Evolutionary conservation across 1,140 invertebrate species (phyloP).

Genomic region (Teleogryllus occipitalis): DNA sequence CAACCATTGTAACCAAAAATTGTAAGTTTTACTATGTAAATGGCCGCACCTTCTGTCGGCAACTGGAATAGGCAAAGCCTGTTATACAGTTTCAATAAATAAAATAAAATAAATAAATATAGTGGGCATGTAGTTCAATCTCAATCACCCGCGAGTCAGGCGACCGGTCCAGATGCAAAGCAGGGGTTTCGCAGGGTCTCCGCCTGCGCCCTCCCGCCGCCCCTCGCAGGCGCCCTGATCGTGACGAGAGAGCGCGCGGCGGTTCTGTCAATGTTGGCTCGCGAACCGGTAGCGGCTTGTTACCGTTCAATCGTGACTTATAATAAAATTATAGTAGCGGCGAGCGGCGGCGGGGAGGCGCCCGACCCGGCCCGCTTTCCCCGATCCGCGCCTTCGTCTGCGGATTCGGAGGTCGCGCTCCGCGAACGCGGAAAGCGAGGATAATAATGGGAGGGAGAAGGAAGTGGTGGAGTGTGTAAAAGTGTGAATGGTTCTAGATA

Average conservation of each 20-base stretch:
- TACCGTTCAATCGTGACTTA: background rate
- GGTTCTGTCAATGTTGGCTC: background rate
- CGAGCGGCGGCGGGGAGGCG: too few species aligned
- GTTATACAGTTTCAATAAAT: too few species aligned
- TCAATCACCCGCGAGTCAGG: too few species aligned
- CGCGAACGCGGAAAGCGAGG: too few species aligned
- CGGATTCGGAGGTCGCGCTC: background rate
- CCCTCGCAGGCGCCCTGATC: background rate
- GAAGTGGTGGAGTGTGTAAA: background rate
- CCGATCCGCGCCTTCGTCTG: background rate
- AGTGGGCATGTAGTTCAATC: too few species aligned
- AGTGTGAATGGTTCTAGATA: background rate
- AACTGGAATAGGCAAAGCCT: too few species aligned
- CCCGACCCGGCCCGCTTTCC: background rate
- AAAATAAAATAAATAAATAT: too few species aligned
- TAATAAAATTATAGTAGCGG: slow-evolving; percentile 2
- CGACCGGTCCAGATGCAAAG: too few species aligned
- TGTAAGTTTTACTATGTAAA: too few species aligned
- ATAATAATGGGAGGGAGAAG: background rate
- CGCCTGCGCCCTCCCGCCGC: background rate
- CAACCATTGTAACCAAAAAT: too few species aligned
- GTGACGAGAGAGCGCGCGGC: background rate
- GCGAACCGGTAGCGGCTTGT: background rate
- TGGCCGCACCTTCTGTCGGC: too few species aligned
- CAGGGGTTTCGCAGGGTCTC: too few species aligned